These are phyloP conservation scores for Salmo trutta DNA, from an alignment of 2,797 vertebrate species.

Conservation along the genomic window DNA sequence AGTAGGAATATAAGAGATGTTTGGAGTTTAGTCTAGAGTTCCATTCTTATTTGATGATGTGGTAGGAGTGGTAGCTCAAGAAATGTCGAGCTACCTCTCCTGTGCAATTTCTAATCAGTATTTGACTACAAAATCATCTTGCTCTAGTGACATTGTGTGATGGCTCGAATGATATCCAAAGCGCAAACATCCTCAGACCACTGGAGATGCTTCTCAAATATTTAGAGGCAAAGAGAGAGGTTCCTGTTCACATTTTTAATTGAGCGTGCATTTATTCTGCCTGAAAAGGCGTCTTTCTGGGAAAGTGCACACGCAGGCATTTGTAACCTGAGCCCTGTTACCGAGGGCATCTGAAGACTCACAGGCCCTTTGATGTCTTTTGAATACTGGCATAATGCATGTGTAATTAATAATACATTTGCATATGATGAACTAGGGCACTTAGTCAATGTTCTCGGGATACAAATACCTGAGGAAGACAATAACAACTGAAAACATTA, in stretches of 20 bases:
- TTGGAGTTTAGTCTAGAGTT: neutral
- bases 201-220: slow-evolving; percentile 90
- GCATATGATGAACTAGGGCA: slow-evolving; percentile 95
- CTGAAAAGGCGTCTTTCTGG: slow-evolving; percentile 57
- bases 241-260: slow-evolving; percentile 90
- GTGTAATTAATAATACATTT: slow-evolving; percentile 99
- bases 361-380: slow-evolving; percentile 84
- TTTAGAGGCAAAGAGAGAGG: slow-evolving; percentile 87
- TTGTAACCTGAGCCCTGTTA: slow-evolving; percentile 71
- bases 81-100: neutral
- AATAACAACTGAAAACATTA: slow-evolving; percentile 87
- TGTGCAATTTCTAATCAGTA: slow-evolving; percentile 35
- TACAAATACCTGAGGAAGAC: slow-evolving; percentile 95
- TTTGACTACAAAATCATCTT: slow-evolving; percentile 25
- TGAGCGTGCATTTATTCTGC: slow-evolving; percentile 82
- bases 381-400: slow-evolving; percentile 90
- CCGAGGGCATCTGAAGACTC: slow-evolving; percentile 78
- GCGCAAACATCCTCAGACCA: slow-evolving; percentile 72
- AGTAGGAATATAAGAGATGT: neutral
- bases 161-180: slow-evolving; percentile 48
- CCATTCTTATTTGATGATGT: neutral
- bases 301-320: slow-evolving; percentile 77
- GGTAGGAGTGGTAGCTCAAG: neutral
- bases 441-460: slow-evolving; percentile 97
- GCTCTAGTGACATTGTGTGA: slow-evolving; percentile 56